Evolutionary conservation across 2,888 invertebrate species (phyloP), one percentile per base, ranked within the genome.

Genomic region (Sepioteuthis lessoniana): DNA sequence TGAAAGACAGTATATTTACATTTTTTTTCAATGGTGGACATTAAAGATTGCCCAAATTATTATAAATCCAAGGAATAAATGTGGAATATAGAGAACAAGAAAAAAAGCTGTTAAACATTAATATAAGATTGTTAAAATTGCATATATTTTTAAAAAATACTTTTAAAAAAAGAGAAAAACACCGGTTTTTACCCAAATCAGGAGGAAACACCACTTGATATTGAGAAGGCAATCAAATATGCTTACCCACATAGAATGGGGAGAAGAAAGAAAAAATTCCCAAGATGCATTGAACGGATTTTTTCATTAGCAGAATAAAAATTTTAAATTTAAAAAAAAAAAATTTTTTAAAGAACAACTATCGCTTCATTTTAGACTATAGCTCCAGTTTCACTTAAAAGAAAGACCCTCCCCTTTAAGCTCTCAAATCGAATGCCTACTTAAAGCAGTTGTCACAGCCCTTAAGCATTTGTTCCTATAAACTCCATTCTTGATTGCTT

Each of bases 401-500:
- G n/a, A n/a, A 76, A 76, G 76, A n/a, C 76, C 76, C 76, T 76
- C n/a, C 76, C 76, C 76, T 35, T 76, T 10, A 76, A 76, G 76
- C 76, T 76, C 4, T 31, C 38, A 91, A 91, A 25, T 91, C 38
- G 91, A 46, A 37, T 42, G 16, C 38, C 91, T 42, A 91, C 28
- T 42, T 42, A 91, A 91, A 37, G 21, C 7, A 38, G 38, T 38
- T 42, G 42, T 38, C 38, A 91, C 91, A 91, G 91, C 42, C 38
- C 91, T 91, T 46, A 91, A 46, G 38, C 91, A 42, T 91, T 37
- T 2, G 38, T 91, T 38, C n/a, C 92, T 38, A 90, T 35, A 46
- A 60, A 91, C 37, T 93, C 94, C 38, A 76, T 94, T 50, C 94
- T 93, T 93, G 94, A 94, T 93, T 94, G 94, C 46, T 94, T 93